Percentiles rank a stretch among this genome's conserved stretches.
These are phyloP conservation scores for Macropis europaea DNA, from an alignment of 2,888 invertebrate species.

Conservation along the genomic window DNA sequence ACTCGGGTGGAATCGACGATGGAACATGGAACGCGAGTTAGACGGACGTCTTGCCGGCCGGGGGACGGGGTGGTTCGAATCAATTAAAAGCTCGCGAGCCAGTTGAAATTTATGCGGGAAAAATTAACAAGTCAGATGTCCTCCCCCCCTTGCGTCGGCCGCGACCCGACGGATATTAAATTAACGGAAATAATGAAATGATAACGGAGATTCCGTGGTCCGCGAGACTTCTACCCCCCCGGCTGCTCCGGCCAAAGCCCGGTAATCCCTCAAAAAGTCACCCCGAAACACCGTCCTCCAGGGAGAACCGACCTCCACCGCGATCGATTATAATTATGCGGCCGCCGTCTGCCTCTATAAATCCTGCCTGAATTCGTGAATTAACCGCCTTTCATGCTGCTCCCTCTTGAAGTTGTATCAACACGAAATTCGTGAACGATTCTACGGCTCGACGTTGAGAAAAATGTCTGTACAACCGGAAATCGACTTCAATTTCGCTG, in stretches of 20 bases:
- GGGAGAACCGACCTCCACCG: not conserved
- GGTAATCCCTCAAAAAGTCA: conserved; percentile 61
- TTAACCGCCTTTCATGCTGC: not conserved
- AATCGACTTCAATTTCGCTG: no score
- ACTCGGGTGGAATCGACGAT: conserved; percentile 8
- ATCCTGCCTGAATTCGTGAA: conserved; percentile 1
- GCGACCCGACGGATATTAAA: conserved; percentile 69
- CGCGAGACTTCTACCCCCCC: conserved; percentile 15
- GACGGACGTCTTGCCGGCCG: conserved; percentile 1
- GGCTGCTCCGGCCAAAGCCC: conserved; percentile 34
- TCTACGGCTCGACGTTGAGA: no score
- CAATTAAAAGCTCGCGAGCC: conserved; percentile 71
- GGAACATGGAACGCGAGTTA: not conserved
- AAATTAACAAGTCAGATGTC: conserved; percentile 79
- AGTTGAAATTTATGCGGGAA: conserved; percentile 76
- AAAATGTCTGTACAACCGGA: no score
- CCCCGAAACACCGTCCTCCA: conserved; percentile 36
- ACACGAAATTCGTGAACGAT: no score
- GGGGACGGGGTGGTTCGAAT: conserved; percentile 58
- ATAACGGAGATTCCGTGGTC: conserved; percentile 68
- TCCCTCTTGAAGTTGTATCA: no score
- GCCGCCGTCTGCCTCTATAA: conserved; percentile 4
- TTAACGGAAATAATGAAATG: conserved; percentile 77
- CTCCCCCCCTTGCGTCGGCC: conserved; percentile 22
- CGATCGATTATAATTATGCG: conserved; percentile 35